Evolutionary conservation across 1,140 invertebrate species (phyloP), one percentile per base, ranked within the genome.

Genomic region (Caenorhabditis tropicalis): DNA sequence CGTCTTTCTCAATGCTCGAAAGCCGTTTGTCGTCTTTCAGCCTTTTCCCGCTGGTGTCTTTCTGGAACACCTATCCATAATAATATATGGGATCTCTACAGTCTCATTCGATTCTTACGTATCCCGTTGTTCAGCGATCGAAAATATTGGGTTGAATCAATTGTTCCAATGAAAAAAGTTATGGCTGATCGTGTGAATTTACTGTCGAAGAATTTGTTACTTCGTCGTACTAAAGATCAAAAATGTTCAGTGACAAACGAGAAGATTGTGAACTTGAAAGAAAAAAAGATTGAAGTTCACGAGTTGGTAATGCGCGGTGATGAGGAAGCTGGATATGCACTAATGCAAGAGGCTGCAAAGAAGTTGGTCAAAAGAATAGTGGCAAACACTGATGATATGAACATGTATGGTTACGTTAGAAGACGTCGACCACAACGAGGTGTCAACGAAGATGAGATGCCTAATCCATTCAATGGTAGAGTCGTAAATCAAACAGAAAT

Each of bases 41-140:
- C 92, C 0, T 92, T 91, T 58, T 93, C 93, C 36, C 93, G 95
- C 24, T 98, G 96, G 96, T 94, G 87, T 80, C 80, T 98, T 0
- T 97, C 96, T 9, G 97, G 97, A 15, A 99, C 97, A 0, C 96
- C 96, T 0, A 94, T 99, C 79, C 96, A 98, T 87, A 98, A 99
- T 91, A 95, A 96, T 91, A 94, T 96, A 89, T 90, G 95, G 49
- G 96, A 98, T 92, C 93, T 98, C 24, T 98, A 94, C 92, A 94
- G 96, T 0, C 92, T 98, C 24, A 90, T 98, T 0, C 90, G 82
- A 12, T 87, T 87, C 81, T 29, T 87, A 93, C 92, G 93, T 93
- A 83, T 95, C 93, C 93, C 94, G 94, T 91, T 93, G 93, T 86
- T 95, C 94, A 94, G 65, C 81, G 87, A 90, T 65, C 83, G 87